A percentile compares a stretch with the other conserved stretches of the same genome.
Evolutionary conservation across 2,797 vertebrate genomes (phyloP).

Genomic region (Picus viridis): DNA sequence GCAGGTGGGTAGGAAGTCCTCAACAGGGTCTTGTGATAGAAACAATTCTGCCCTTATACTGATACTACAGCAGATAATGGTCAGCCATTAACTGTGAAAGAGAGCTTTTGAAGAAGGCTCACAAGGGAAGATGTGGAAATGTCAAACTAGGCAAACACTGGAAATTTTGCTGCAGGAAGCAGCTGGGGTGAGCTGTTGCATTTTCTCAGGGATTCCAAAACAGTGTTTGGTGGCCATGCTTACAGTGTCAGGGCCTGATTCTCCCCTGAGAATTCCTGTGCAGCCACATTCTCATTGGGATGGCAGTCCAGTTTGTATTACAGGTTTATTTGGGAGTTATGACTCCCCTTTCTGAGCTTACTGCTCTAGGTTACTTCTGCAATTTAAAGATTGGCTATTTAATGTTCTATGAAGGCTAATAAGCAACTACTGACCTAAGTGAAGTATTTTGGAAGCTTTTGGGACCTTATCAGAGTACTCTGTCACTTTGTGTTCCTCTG

Average conservation of each 20-base stretch:
- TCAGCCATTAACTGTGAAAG: not conserved
- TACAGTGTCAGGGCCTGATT: not conserved
- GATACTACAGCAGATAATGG: not conserved
- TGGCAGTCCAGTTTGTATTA: not conserved
- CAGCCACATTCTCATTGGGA: not conserved
- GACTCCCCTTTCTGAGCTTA: not conserved
- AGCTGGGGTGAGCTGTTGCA: not conserved
- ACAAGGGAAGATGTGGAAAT: not conserved
- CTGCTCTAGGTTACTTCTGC: not conserved
- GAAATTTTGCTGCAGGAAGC: not conserved
- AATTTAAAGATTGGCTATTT: not conserved
- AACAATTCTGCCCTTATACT: not conserved
- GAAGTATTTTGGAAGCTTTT: not conserved
- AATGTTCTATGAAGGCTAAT: not conserved
- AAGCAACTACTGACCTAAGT: not conserved
- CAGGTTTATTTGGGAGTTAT: not conserved
- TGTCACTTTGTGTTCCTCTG: not conserved
- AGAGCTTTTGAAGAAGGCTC: not conserved
- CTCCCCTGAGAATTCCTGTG: not conserved
- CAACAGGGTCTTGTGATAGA: not conserved
- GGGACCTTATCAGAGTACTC: accelerated
- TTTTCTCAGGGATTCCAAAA: not conserved
- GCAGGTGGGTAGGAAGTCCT: not conserved
- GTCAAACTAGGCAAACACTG: not conserved
- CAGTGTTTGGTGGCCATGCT: not conserved